Conservation (phyloP, 2,888 invertebrate genomes). For the Digitonthophagus gazella region DNA sequence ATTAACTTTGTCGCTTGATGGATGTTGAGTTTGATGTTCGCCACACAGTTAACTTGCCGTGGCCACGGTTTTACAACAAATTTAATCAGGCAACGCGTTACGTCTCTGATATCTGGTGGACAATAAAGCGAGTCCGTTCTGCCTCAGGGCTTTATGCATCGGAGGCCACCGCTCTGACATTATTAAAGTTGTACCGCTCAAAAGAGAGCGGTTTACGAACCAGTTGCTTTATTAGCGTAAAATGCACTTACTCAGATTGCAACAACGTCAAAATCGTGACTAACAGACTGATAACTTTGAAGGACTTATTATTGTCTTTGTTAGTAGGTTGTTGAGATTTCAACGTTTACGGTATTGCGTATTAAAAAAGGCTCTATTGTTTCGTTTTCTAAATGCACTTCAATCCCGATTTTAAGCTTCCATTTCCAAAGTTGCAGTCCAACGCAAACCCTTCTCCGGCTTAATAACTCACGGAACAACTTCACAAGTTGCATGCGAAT, state of each 20-base stretch:
- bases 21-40: neutral
- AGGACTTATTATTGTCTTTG: no score
- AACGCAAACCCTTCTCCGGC: neutral
- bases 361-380: neutral
- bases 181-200: neutral
- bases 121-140: neutral
- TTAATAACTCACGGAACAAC: neutral
- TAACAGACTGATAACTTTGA: neutral
- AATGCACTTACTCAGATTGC: neutral
- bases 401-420: neutral
- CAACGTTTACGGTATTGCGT: no score
- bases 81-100: neutral
- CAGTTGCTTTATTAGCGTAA: neutral
- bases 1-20: neutral
- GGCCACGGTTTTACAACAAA: neutral
- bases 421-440: neutral
- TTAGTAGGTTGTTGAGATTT: no score
- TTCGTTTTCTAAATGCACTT: neutral
- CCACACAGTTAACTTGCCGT: neutral
- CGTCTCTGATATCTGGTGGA: neutral
- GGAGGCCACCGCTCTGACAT: neutral
- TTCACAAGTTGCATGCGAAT: neutral
- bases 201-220: neutral
- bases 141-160: neutral
- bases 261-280: neutral